These are phyloP conservation scores for Halotydeus destructor DNA, from an alignment of 1,140 invertebrate genomes.

Conservation along the genomic window DNA sequence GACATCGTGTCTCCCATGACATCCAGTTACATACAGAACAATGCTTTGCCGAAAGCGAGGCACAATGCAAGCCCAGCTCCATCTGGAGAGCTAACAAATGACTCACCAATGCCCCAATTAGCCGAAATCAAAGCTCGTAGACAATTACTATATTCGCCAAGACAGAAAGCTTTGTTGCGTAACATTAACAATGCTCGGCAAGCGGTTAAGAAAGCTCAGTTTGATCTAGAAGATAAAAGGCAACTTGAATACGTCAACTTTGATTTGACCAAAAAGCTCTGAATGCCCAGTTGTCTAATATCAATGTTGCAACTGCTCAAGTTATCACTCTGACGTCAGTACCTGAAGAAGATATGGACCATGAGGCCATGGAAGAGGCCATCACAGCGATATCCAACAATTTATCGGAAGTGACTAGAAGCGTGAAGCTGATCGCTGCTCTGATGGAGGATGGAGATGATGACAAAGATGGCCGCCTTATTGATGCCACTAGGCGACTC, in stretches of 20 bases:
- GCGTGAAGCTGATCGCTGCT: constrained; percentile 80
- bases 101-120: constrained; percentile 65
- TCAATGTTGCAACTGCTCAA: constrained; percentile 96
- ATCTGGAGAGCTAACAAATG: constrained; percentile 53
- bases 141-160: constrained; percentile 60
- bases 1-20: constrained; percentile 75
- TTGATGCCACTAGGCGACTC: constrained; percentile 75
- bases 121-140: constrained; percentile 71
- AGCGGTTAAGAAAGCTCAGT: constrained; percentile 63
- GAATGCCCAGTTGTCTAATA: constrained; percentile 85
- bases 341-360: constrained; percentile 42
- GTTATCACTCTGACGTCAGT: constrained; percentile 80
- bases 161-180: constrained; percentile 62
- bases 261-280: constrained; percentile 92
- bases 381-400: constrained; percentile 92
- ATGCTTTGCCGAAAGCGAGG: constrained; percentile 33
- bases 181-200: constrained; percentile 69
- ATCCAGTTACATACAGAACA: constrained; percentile 76
- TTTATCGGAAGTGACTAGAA: constrained; percentile 84
- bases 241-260: constrained; percentile 83
- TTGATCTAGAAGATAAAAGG: constrained; percentile 46
- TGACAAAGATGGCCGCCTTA: constrained; percentile 53
- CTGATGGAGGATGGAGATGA: constrained; percentile 72
- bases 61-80: no score
- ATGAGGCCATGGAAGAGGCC: constrained; percentile 83